Percentiles rank a stretch among this genome's conserved stretches.
These are phyloP conservation scores for Eudemis profundana DNA, from an alignment of 2,888 invertebrate species.

Conservation along the genomic window DNA sequence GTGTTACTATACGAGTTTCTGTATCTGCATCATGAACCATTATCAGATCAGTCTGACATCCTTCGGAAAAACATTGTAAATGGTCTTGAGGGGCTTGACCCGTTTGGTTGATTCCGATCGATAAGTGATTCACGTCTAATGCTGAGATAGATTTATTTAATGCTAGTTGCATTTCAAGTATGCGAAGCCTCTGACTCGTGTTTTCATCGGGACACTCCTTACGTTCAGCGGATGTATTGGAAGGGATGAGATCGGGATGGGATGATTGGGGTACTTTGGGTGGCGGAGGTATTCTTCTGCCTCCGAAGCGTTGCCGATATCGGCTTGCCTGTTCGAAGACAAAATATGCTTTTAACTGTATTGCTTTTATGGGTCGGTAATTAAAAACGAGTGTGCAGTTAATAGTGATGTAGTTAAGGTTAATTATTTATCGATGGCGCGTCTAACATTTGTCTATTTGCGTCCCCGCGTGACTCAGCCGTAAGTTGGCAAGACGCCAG, in stretches of 20 bases:
- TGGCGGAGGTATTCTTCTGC: slow-evolving; percentile 69
- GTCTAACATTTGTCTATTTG: slow-evolving; percentile 55
- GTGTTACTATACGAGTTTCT: slow-evolving; percentile 72
- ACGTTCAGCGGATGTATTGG: slow-evolving; percentile 54
- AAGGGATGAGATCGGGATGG: slow-evolving; percentile 66
- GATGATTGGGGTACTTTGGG: slow-evolving; percentile 64
- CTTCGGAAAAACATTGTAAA: slow-evolving; percentile 68
- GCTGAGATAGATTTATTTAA: slow-evolving; percentile 74
- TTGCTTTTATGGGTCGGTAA: slow-evolving; percentile 23
- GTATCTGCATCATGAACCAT: slow-evolving; percentile 72
- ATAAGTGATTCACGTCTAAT: slow-evolving; percentile 67
- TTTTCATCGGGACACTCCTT: slow-evolving; percentile 63
- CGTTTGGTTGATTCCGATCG: slow-evolving; percentile 72
- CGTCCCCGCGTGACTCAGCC: slow-evolving; percentile 66
- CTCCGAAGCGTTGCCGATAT: slow-evolving; percentile 76
- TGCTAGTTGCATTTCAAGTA: slow-evolving; percentile 77
- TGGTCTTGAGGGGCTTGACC: slow-evolving; percentile 75
- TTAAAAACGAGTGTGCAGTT: slow-evolving; percentile 28
- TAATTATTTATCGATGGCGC: slow-evolving; percentile 53
- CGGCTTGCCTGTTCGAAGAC: slow-evolving; percentile 81
- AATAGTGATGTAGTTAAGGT: slow-evolving; percentile 30
- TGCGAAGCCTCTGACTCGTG: slow-evolving; percentile 62
- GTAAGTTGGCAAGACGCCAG: slow-evolving; percentile 67
- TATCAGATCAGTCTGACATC: slow-evolving; percentile 76
- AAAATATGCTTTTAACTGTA: slow-evolving; percentile 57